phyloP scores from a whole-genome alignment of 2,113 vertebrate species.

The Plestiodon gilberti region DNA sequence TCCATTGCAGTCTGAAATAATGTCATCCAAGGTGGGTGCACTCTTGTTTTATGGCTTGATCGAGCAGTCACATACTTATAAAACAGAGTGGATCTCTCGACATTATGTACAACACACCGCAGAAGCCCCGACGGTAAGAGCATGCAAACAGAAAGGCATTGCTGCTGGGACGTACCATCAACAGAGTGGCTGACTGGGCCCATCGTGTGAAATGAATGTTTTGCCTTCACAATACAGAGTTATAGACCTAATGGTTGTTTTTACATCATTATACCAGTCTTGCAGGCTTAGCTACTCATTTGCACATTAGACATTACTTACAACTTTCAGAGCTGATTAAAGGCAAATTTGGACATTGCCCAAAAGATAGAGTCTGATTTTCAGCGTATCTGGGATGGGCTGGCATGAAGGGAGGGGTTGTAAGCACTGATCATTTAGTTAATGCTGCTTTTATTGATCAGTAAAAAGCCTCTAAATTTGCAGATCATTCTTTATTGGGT shows the following conservation, averaged over 20 bases:
- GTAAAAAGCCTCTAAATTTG: conserved; percentile 66
- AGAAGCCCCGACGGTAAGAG: too few species aligned
- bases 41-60: too few species aligned
- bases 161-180: too few species aligned
- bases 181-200: not conserved
- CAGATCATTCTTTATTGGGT: conserved; percentile 66
- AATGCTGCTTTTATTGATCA: conserved; percentile 67
- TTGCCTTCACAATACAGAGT: conserved; percentile 26
- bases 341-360: conserved; percentile 58
- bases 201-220: not conserved
- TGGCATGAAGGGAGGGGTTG: conserved; percentile 27
- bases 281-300: conserved; percentile 49
- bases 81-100: too few species aligned
- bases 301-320: conserved; percentile 53
- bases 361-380: conserved; percentile 38
- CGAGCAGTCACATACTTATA: too few species aligned
- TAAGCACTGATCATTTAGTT: conserved; percentile 57
- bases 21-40: too few species aligned
- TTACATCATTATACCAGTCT: conserved; percentile 44
- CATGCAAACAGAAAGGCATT: too few species aligned
- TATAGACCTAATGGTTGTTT: conserved; percentile 31
- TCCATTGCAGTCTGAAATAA: too few species aligned
- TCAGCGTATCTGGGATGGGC: conserved; percentile 45
- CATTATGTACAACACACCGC: too few species aligned
- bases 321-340: conserved; percentile 54